Evolutionary conservation across 2,888 invertebrate species (phyloP).

Genomic region (Sesia apiformis): DNA sequence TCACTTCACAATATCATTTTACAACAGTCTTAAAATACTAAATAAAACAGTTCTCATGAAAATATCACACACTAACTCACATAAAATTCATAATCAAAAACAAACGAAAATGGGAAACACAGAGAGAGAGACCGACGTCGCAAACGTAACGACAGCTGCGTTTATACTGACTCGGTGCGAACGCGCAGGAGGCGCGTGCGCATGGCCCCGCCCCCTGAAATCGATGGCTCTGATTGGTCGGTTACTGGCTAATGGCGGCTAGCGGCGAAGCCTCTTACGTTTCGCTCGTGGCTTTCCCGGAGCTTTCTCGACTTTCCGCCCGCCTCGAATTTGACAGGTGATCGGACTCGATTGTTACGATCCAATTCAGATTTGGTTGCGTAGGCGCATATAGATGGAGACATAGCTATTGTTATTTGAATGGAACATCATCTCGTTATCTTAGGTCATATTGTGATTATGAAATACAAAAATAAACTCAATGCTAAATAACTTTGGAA

Average conservation of each 20-base stretch:
- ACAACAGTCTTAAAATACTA: not conserved
- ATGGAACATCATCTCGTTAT: conserved; percentile 10
- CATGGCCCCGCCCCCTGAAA: conserved; percentile 40
- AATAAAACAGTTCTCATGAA: not conserved
- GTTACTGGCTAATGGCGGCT: conserved; percentile 38
- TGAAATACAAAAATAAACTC: too few species aligned
- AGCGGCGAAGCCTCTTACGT: conserved; percentile 43
- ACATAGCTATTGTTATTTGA: conserved; percentile 28
- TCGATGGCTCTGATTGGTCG: conserved; percentile 41
- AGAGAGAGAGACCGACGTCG: conserved; percentile 28
- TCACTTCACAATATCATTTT: conserved; percentile 57
- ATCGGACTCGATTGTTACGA: conserved; percentile 34
- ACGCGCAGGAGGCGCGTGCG: conserved; percentile 60
- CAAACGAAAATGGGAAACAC: conserved; percentile 23
- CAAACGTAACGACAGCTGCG: conserved; percentile 52
- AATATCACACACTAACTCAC: conserved; percentile 17
- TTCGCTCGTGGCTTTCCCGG: conserved; percentile 26
- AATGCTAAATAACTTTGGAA: too few species aligned
- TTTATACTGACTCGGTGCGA: conserved; percentile 43
- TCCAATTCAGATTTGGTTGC: conserved; percentile 43
- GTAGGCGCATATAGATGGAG: conserved; percentile 51
- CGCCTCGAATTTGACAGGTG: conserved; percentile 55
- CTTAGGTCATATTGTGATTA: too few species aligned
- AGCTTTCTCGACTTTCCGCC: conserved; percentile 44
- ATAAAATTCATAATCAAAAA: conserved; percentile 50